These are phyloP conservation scores for Gopherus flavomarginatus DNA, from an alignment of 2,113 vertebrate genomes.

Conservation along the genomic window DNA sequence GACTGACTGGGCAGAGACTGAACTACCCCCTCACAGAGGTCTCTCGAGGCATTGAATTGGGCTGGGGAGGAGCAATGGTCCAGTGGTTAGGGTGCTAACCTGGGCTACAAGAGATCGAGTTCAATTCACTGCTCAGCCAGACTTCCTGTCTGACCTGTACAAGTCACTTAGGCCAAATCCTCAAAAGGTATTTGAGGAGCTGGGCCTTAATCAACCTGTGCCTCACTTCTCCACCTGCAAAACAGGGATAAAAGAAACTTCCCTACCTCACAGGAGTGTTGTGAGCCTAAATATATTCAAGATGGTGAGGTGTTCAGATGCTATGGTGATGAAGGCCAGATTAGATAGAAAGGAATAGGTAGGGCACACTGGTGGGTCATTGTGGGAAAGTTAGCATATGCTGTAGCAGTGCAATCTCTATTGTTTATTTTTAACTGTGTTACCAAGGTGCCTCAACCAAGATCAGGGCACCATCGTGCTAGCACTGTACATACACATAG, in stretches of 20 bases:
- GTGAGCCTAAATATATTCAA: fast-evolving
- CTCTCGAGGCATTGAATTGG: not conserved
- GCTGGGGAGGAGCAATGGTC: not conserved
- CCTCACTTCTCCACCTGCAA: not conserved
- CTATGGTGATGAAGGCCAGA: not conserved
- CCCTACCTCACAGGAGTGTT: not conserved
- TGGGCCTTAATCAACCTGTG: not conserved
- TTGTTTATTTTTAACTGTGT: too few relatives aligned
- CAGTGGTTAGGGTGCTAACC: fast-evolving
- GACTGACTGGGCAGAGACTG: not conserved
- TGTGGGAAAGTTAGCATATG: too few relatives aligned
- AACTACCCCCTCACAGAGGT: not conserved
- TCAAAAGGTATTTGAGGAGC: not conserved
- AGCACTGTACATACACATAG: not conserved
- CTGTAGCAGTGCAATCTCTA: too few relatives aligned
- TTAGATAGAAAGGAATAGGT: not conserved
- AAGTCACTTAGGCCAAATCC: not conserved
- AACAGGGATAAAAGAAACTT: not conserved
- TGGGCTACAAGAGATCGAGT: fast-evolving
- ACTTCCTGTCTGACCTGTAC: not conserved
- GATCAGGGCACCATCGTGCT: not conserved
- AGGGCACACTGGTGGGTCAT: too few relatives aligned
- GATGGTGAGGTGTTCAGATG: not conserved
- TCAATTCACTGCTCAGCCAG: not conserved
- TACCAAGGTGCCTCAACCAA: too few relatives aligned